Percentiles rank a stretch among this genome's conserved stretches.
These are phyloP conservation scores for Tretioscincus oriximinensis DNA, from an alignment of 2,113 vertebrate species.

Conservation along the genomic window DNA sequence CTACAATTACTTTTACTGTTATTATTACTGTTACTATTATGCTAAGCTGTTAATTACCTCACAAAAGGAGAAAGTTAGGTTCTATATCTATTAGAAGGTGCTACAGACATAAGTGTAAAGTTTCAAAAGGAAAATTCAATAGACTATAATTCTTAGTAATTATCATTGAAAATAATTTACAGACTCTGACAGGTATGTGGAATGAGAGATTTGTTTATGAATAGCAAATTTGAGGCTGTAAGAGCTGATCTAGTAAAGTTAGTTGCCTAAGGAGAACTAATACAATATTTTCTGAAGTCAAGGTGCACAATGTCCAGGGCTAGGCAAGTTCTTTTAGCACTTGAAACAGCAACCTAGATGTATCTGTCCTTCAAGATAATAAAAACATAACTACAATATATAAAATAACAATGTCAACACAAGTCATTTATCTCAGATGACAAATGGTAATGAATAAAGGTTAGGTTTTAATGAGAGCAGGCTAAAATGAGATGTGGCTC, in stretches of 20 bases:
- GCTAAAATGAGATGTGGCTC: too few species aligned
- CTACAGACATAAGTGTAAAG: background rate
- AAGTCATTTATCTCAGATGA: background rate
- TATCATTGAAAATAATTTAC: background rate
- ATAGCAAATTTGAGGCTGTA: background rate
- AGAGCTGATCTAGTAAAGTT: background rate
- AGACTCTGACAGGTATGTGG: background rate
- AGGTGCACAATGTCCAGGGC: background rate
- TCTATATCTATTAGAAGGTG: background rate
- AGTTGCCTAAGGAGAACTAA: background rate
- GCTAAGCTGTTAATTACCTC: background rate
- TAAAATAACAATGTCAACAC: background rate
- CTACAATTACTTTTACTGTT: too few species aligned
- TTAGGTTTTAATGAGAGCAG: too few species aligned
- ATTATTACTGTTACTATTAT: too few species aligned
- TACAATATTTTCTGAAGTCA: background rate
- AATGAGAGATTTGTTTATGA: background rate
- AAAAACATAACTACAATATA: slow-evolving; percentile 3
- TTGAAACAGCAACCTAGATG: background rate
- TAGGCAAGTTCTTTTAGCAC: slow-evolving; percentile 1
- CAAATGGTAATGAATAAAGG: background rate
- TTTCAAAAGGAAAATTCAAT: background rate
- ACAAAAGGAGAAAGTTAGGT: background rate
- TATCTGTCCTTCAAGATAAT: background rate
- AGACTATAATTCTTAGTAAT: background rate